These are phyloP conservation scores for Zaprionus kolodkinae DNA, from an alignment of 1,140 invertebrate genomes.

Conservation along the genomic window DNA sequence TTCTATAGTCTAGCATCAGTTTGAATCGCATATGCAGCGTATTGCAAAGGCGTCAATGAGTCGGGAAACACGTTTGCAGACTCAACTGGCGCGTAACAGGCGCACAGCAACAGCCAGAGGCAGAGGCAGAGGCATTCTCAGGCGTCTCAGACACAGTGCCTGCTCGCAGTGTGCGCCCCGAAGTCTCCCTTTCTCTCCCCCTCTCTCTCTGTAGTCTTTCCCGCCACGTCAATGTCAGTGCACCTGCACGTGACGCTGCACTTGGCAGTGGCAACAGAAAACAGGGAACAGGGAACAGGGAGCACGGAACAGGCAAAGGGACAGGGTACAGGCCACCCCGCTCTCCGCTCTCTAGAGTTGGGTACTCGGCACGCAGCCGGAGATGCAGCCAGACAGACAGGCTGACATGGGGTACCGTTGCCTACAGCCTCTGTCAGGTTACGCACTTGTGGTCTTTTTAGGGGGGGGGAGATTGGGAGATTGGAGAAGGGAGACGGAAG, in stretches of 20 bases:
- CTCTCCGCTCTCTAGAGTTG: slow-evolving; percentile 37
- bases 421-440: slow-evolving; percentile 20
- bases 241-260: slow-evolving; percentile 70
- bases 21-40: background rate
- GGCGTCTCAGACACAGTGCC: slow-evolving; percentile 26
- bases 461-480: background rate
- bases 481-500: background rate
- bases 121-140: slow-evolving; percentile 20
- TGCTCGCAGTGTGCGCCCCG: slow-evolving; percentile 25
- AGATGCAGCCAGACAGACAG: slow-evolving; percentile 8
- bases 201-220: background rate
- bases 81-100: slow-evolving; percentile 49
- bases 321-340: slow-evolving; percentile 18
- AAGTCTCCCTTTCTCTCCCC: background rate
- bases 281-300: background rate
- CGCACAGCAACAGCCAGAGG: slow-evolving; percentile 47
- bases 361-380: slow-evolving; percentile 29
- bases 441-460: slow-evolving; percentile 50
- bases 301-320: background rate
- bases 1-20: background rate
- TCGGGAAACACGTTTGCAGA: slow-evolving; percentile 53
- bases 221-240: slow-evolving; percentile 68
- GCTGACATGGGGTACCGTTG: background rate
- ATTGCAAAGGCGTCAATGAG: slow-evolving; percentile 5
- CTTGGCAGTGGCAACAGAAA: slow-evolving; percentile 46